Conservation (phyloP, 2,888 invertebrate genomes). For the Lepeophtheirus nordmannii region DNA sequence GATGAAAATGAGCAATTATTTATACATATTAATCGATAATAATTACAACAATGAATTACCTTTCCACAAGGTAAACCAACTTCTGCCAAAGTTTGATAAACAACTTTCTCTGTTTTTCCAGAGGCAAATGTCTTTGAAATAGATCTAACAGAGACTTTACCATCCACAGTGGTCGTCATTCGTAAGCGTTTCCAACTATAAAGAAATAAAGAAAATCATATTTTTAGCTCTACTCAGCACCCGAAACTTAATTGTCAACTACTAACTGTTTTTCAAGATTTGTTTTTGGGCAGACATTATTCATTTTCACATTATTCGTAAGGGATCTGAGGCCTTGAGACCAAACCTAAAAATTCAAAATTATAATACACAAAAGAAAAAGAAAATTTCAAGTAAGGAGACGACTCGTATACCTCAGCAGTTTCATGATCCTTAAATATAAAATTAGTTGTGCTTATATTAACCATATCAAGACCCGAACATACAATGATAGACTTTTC, state of each 20-base stretch:
- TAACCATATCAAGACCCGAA: constrained; percentile 94
- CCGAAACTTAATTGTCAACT: not conserved
- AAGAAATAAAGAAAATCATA: not conserved
- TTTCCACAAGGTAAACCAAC: constrained; percentile 84
- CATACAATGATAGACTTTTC: constrained; percentile 91
- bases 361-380: constrained; percentile 26
- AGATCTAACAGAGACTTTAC: constrained; percentile 90
- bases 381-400: not conserved
- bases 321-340: constrained; percentile 70
- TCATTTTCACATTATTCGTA: constrained; percentile 88
- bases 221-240: not conserved
- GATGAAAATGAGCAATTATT: constrained; percentile 28
- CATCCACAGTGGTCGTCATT: constrained; percentile 78
- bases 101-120: constrained; percentile 93
- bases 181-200: constrained; percentile 81
- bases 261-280: constrained; percentile 98
- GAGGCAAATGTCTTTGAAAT: constrained; percentile 95
- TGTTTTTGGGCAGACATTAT: constrained; percentile 84
- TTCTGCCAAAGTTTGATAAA: constrained; percentile 88
- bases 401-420: constrained; percentile 93
- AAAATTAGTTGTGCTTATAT: constrained; percentile 92
- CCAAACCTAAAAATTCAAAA: constrained; percentile 57
- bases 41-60: constrained; percentile 30
- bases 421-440: constrained; percentile 85
- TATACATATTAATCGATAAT: not conserved